A percentile compares a stretch with the other conserved stretches of the same genome.
Conservation (phyloP, 2,888 invertebrate genomes). For the Drosophila nr. medialis region DNA sequence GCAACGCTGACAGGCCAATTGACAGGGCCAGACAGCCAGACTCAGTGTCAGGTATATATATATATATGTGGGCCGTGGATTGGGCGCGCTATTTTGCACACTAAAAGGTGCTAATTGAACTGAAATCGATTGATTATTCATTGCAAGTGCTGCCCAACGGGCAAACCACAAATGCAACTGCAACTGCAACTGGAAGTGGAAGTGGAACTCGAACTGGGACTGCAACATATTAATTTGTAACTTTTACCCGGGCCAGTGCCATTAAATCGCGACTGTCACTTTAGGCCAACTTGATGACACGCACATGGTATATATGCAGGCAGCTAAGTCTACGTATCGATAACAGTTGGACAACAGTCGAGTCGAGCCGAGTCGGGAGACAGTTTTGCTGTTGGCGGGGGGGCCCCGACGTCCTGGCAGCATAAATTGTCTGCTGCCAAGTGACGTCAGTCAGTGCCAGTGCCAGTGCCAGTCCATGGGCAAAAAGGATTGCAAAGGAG, state of each 20-base stretch:
- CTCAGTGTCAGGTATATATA: neutral
- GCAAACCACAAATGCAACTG: constrained; percentile 28
- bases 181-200: constrained; percentile 25
- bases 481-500: constrained; percentile 50
- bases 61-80: constrained; percentile 42
- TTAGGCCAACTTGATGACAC: constrained; percentile 84
- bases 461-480: constrained; percentile 27
- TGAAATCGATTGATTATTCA: constrained; percentile 79
- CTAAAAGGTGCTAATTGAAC: constrained; percentile 83
- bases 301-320: constrained; percentile 67
- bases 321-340: constrained; percentile 53
- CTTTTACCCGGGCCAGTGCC: constrained; percentile 68
- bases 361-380: constrained; percentile 20
- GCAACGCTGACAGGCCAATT: constrained; percentile 59
- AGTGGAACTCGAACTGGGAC: neutral
- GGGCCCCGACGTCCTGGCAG: constrained; percentile 52
- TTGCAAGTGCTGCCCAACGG: constrained; percentile 48
- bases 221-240: constrained; percentile 80
- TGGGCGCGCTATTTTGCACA: constrained; percentile 80
- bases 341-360: constrained; percentile 47
- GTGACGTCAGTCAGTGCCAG: constrained; percentile 64
- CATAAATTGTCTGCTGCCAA: constrained; percentile 71
- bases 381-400: constrained; percentile 31
- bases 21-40: constrained; percentile 28
- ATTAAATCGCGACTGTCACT: constrained; percentile 84